A percentile compares a stretch with the other conserved stretches of the same genome.
These are phyloP conservation scores for Ceyx cyanopectus DNA, from an alignment of 2,113 vertebrate species.

Conservation along the genomic window DNA sequence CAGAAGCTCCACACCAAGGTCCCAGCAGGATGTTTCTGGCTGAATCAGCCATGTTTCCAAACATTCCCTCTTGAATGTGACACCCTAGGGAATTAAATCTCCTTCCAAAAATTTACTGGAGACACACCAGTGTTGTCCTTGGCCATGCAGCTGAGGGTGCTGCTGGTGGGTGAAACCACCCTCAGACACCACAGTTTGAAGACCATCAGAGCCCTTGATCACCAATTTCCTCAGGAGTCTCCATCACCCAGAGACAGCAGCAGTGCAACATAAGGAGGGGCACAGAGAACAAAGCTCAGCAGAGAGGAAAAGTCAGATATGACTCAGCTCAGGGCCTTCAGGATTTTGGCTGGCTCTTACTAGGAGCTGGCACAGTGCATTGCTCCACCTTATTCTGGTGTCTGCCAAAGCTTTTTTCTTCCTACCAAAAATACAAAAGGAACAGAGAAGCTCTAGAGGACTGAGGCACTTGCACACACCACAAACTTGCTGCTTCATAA, in stretches of 20 bases:
- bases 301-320: not conserved
- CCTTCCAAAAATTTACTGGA: not conserved
- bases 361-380: not conserved
- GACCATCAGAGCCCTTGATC: not conserved
- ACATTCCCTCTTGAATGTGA: not conserved
- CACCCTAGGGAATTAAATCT: not conserved
- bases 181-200: not conserved
- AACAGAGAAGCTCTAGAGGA: not conserved
- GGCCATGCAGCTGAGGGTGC: accelerated
- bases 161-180: not conserved
- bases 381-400: not conserved
- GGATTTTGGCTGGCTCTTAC: not conserved
- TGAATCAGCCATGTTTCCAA: not conserved
- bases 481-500: not conserved
- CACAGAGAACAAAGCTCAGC: not conserved
- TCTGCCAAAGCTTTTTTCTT: not conserved
- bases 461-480: not conserved
- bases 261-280: not conserved
- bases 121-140: not conserved
- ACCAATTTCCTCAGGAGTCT: not conserved
- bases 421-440: not conserved
- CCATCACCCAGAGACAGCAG: not conserved
- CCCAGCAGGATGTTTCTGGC: not conserved
- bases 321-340: not conserved
- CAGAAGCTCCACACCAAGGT: not conserved